Conservation (phyloP, 2,797 vertebrate species). For the Adelosebastes latens region DNA sequence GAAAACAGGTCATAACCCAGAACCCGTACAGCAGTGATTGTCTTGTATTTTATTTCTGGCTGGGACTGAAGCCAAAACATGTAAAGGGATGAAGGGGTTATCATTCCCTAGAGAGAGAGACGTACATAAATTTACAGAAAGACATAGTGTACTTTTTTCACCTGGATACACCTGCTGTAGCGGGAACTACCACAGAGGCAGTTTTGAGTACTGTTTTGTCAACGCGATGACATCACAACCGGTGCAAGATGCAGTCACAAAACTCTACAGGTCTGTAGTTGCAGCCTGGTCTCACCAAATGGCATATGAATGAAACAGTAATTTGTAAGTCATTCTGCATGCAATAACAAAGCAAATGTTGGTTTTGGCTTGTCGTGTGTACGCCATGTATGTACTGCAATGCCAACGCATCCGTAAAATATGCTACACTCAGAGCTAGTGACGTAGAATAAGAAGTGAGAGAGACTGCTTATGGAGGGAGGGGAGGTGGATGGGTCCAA, state of each 20-base stretch:
- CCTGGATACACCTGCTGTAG: neutral
- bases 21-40: neutral
- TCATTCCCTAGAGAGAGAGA: neutral
- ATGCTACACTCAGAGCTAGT: neutral
- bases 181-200: neutral
- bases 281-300: no score
- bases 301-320: no score
- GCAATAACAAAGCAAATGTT: neutral
- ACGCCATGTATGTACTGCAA: neutral
- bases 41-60: neutral
- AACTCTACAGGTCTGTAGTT: neutral
- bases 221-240: neutral
- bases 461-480: no score
- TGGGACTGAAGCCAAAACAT: neutral
- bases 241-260: neutral
- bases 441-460: neutral
- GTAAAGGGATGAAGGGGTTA: neutral
- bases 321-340: no score
- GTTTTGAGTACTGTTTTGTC: neutral
- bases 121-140: no score
- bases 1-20: constrained; percentile 1
- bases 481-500: neutral
- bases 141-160: neutral
- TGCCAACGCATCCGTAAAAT: neutral
- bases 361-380: neutral